Conservation (phyloP, 2,797 vertebrate species). For the Cryptoblepharus egeriae region DNA sequence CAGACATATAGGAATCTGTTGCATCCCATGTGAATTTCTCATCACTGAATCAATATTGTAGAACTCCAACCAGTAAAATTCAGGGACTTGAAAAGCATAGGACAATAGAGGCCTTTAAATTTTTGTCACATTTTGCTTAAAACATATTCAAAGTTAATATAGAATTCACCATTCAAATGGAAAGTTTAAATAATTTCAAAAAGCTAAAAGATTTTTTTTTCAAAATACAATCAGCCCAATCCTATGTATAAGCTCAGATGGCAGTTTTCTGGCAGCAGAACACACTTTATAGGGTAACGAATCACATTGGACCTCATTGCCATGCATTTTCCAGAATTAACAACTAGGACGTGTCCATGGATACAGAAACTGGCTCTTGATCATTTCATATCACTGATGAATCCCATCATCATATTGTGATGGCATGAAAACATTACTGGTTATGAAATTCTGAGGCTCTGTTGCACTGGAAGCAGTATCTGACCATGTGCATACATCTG, state of each 20-base stretch:
- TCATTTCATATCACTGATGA: too few species aligned
- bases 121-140: neutral
- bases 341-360: too few species aligned
- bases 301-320: too few species aligned
- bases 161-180: neutral
- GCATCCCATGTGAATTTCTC: constrained; percentile 11
- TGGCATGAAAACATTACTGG: too few species aligned
- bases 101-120: neutral
- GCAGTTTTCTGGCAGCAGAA: too few species aligned
- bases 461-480: too few species aligned
- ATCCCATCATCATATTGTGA: too few species aligned
- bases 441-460: too few species aligned
- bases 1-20: constrained; percentile 26
- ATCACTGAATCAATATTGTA: constrained; percentile 11
- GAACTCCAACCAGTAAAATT: constrained; percentile 7
- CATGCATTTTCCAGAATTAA: too few species aligned
- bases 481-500: too few species aligned
- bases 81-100: neutral
- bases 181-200: neutral
- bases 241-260: neutral
- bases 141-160: neutral
- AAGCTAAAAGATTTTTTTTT: neutral
- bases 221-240: neutral
- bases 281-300: too few species aligned
- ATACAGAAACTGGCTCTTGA: too few species aligned